phyloP scores from a whole-genome alignment of 2,797 vertebrate genomes.

The Chlorospingus semifuscus region DNA sequence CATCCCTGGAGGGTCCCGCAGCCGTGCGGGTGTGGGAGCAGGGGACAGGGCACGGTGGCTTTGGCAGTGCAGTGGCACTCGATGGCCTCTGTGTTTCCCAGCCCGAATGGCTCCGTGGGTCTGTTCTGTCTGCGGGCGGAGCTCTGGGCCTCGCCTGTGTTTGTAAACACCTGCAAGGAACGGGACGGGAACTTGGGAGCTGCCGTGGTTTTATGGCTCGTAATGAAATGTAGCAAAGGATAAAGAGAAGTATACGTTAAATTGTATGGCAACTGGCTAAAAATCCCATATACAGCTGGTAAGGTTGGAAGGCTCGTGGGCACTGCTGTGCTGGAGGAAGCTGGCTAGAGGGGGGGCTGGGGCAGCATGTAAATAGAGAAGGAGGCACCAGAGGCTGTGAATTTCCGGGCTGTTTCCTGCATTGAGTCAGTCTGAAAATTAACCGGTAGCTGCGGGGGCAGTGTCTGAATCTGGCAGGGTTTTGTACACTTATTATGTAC shows the following conservation, averaged over 20 bases:
- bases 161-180: background rate
- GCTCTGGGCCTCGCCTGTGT: background rate
- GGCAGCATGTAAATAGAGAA: accelerated
- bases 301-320: accelerated
- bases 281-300: accelerated
- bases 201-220: accelerated
- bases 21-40: background rate
- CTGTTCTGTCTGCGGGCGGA: background rate
- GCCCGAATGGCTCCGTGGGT: accelerated
- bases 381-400: accelerated
- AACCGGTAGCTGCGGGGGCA: background rate
- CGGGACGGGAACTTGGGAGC: accelerated
- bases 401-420: background rate
- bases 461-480: background rate
- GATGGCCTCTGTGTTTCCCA: background rate
- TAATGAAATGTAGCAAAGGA: background rate
- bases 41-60: background rate
- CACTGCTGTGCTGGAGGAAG: accelerated
- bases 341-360: too few species aligned
- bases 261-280: accelerated
- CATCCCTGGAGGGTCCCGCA: background rate
- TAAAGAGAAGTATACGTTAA: accelerated
- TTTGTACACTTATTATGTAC: accelerated
- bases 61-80: background rate
- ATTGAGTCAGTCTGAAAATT: background rate